Evolutionary conservation across 2,113 vertebrate species (phyloP), one percentile per base, ranked within the genome.

Genomic region (Neofelis nebulosa): DNA sequence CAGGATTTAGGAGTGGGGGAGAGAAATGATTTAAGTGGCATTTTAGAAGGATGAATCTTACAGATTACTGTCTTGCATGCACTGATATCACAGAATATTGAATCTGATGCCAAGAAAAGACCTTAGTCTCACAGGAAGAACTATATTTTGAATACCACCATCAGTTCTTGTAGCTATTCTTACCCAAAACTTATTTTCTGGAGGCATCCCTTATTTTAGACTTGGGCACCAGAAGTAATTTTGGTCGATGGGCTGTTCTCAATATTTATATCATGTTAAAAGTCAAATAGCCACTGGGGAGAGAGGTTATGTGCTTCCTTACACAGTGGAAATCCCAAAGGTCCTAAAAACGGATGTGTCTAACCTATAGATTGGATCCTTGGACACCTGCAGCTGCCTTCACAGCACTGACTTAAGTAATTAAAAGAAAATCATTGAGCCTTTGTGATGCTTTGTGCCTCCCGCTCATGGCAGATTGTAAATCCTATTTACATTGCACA

Each of bases 401-500:
- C 29, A 65, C 55, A 91, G 19, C 61, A 57, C 91, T 96, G 52
- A 95, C n/a, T 96, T 82, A 38, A 80, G 41, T 29, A 25, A 36
- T 74, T 33, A 8, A 63, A 92, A 92, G 61, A 41, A 50, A 89
- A 31, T 41, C 33, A 71, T 85, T 73, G 52, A 61, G 11, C 80
- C 45, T 87, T 87, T 68, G 31, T 52, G 21, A 61, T 63, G 8
- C 15, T 94, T 68, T 15, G 31, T 90, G 31, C 87, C 74, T 73
- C 45, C 61, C 33, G 21, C 19, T 52, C 63, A 65, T 25, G 18
- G 52, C 57, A n/a, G 71, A 82, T 86, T 78, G 69, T 76, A 6
- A 88, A 88, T 33, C 89, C 81, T 80, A 55, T 94, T 96, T 94
- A 79, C 74, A 73, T 82, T 41, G 48, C 57, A 90, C 57, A 36